Percentiles rank a stretch among this genome's conserved stretches.
These are phyloP conservation scores for Drosophila trichaetosa DNA, from an alignment of 2,888 invertebrate genomes.

Conservation along the genomic window DNA sequence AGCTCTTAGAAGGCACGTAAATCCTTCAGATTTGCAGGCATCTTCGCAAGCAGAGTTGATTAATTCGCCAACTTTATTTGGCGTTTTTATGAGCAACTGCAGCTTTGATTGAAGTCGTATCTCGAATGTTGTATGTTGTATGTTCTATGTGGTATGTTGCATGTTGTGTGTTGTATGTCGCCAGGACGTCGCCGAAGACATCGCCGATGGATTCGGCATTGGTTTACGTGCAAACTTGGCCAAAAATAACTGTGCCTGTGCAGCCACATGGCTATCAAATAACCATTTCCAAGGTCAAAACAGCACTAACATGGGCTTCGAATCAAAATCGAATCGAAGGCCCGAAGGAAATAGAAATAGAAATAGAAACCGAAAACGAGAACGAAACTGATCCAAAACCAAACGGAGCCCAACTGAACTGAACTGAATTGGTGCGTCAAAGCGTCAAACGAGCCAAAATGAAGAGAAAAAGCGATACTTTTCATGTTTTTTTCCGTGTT, in stretches of 20 bases:
- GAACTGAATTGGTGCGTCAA: constrained; percentile 17
- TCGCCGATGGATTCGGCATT: constrained; percentile 15
- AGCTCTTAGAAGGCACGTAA: constrained; percentile 32
- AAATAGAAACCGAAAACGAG: constrained; percentile 1
- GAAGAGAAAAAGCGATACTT: constrained; percentile 52
- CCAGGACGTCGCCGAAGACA: constrained; percentile 5
- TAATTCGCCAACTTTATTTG: constrained; percentile 74
- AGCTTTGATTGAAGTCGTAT: constrained; percentile 13
- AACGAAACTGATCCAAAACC: constrained; percentile 16
- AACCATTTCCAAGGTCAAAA: constrained; percentile 16
- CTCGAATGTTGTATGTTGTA: constrained; percentile 1
- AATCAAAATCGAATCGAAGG: constrained; percentile 1
- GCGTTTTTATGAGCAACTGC: constrained; percentile 68
- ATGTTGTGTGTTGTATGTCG: neutral
- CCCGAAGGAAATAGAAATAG: neutral
- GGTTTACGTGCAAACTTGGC: constrained; percentile 22
- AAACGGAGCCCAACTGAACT: constrained; percentile 12
- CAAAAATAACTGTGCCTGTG: constrained; percentile 31
- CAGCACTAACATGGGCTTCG: constrained; percentile 20
- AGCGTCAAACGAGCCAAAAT: constrained; percentile 37
- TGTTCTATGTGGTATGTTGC: neutral
- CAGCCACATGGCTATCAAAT: constrained; percentile 42
- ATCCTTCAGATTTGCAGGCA: constrained; percentile 51
- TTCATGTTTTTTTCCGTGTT: constrained; percentile 27
- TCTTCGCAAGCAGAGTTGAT: constrained; percentile 58